These are phyloP conservation scores for Erythrolamprus reginae DNA, from an alignment of 2,113 vertebrate species.

Conservation along the genomic window DNA sequence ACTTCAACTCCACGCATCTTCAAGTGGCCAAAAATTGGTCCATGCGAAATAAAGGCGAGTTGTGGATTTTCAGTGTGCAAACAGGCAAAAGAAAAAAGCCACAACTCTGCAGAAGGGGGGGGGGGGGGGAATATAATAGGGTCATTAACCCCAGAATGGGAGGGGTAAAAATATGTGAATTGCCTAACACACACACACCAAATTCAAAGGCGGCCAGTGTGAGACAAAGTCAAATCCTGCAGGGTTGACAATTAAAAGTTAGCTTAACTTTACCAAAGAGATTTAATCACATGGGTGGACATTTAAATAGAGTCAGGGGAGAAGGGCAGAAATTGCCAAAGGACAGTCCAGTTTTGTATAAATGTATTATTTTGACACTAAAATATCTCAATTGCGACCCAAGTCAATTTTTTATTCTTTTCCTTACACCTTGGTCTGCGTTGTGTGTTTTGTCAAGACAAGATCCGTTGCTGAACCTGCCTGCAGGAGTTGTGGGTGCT, in stretches of 20 bases:
- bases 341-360: not conserved
- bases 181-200: rapidly evolving
- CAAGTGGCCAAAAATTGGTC: not conserved
- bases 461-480: not conserved
- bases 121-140: not conserved
- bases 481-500: not conserved
- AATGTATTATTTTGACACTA: not conserved
- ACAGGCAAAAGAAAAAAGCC: not conserved
- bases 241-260: not conserved
- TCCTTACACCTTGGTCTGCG: not conserved
- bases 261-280: not conserved
- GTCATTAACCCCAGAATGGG: not conserved
- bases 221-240: not conserved
- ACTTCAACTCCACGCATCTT: no score
- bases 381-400: not conserved
- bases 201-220: no score
- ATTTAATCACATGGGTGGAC: not conserved
- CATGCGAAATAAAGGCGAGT: rapidly evolving
- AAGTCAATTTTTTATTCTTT: not conserved
- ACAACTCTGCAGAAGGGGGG: not conserved
- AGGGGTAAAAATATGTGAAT: not conserved
- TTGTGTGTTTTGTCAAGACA: not conserved
- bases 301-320: no score
- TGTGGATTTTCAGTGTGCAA: not conserved
- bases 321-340: not conserved